Percentiles rank a stretch among this genome's conserved stretches.
These are phyloP conservation scores for Ferdinandea cuprea DNA, from an alignment of 2,888 invertebrate species.

Conservation along the genomic window DNA sequence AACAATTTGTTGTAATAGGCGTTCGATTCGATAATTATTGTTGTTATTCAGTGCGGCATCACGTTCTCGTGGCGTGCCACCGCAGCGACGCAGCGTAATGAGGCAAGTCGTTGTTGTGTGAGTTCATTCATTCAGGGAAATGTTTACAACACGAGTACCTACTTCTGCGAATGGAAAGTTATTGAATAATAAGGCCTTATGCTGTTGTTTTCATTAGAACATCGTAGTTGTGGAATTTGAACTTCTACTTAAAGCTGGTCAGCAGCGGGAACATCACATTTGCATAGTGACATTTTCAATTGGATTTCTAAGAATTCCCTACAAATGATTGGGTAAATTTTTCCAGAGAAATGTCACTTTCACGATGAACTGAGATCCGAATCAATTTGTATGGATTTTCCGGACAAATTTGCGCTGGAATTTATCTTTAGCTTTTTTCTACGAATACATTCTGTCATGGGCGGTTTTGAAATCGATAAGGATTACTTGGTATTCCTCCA, in stretches of 20 bases:
- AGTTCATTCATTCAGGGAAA: constrained; percentile 20
- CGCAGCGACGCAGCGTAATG: not conserved
- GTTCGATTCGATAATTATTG: constrained; percentile 16
- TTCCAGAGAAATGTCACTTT: no score
- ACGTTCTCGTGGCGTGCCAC: constrained; percentile 20
- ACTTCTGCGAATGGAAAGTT: constrained; percentile 24
- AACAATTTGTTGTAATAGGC: constrained; percentile 29
- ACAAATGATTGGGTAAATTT: no score
- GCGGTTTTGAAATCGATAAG: no score
- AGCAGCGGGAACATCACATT: not conserved
- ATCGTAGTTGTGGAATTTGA: not conserved
- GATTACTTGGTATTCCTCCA: no score
- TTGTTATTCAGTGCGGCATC: constrained; percentile 3
- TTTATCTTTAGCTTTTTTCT: no score
- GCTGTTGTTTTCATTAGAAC: constrained; percentile 12
- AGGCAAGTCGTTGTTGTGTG: not conserved
- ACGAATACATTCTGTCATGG: no score
- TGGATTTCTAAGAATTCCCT: no score
- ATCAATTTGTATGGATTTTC: no score
- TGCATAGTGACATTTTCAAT: no score
- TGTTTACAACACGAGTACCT: no score
- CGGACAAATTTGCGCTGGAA: no score
- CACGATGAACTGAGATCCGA: no score
- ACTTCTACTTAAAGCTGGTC: not conserved
- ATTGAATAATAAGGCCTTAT: not conserved